These are phyloP conservation scores for Rhinogobius similis DNA, from an alignment of 2,113 vertebrate species.

Conservation along the genomic window DNA sequence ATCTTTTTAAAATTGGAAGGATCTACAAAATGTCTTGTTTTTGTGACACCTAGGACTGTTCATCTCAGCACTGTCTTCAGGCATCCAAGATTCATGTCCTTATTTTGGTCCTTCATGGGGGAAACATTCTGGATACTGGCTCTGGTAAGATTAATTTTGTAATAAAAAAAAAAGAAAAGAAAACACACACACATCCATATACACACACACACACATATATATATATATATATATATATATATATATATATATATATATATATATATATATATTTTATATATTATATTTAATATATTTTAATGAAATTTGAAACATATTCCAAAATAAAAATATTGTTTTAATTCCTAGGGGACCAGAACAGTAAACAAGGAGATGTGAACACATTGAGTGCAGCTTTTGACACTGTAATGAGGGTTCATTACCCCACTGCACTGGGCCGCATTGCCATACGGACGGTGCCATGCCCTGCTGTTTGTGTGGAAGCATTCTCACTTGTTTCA, in stretches of 20 bases:
- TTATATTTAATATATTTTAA: no score
- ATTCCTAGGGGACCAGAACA: conserved; percentile 87
- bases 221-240: no score
- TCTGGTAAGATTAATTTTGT: conserved; percentile 60
- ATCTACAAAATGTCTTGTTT: not conserved
- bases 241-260: no score
- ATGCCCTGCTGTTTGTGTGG: conserved; percentile 92
- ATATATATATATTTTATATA: no score
- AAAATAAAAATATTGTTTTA: not conserved
- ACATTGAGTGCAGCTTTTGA: conserved; percentile 90
- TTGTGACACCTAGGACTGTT: conserved; percentile 78
- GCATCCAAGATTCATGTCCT: conserved; percentile 89
- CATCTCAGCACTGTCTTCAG: conserved; percentile 80
- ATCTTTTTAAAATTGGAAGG: not conserved
- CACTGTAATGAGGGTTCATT: conserved; percentile 94
- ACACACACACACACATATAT: no score
- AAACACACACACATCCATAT: no score
- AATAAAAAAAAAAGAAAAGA: no score
- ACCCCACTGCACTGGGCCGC: conserved; percentile 88
- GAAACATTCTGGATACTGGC: conserved; percentile 95
- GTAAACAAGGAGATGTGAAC: conserved; percentile 93
- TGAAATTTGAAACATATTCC: not conserved
- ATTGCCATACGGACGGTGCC: conserved; percentile 91
- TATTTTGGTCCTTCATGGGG: conserved; percentile 91
- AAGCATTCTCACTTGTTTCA: conserved; percentile 94